Percentiles rank a stretch among this genome's conserved stretches.
Evolutionary conservation across 1,140 invertebrate species (phyloP).

Genomic region (Hyles vespertilio): DNA sequence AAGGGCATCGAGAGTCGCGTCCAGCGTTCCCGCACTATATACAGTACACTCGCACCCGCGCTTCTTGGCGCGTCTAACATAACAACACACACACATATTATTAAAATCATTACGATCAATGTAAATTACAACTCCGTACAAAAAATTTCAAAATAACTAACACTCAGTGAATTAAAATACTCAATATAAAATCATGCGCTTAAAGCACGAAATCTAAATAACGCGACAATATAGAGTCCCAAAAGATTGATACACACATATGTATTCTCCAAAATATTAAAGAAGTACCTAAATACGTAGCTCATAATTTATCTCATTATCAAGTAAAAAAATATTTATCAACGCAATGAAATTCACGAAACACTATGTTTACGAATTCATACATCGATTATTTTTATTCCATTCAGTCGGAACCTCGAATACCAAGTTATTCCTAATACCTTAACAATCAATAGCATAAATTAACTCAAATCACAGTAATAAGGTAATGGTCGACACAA

Average conservation of each 20-base stretch:
- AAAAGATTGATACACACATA: constrained; percentile 42
- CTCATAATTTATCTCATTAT: too few relatives aligned
- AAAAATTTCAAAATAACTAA: constrained; percentile 52
- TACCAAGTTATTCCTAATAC: constrained; percentile 44
- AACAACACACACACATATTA: constrained; percentile 40
- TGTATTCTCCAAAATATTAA: constrained; percentile 36
- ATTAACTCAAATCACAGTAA: constrained; percentile 72
- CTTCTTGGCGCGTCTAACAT: constrained; percentile 30
- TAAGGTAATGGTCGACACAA: constrained; percentile 60
- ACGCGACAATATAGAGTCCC: constrained; percentile 48
- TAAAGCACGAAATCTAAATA: constrained; percentile 65
- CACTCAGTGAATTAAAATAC: constrained; percentile 61
- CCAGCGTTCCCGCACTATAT: constrained; percentile 16
- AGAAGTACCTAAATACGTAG: constrained; percentile 30
- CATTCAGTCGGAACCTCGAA: constrained; percentile 50
- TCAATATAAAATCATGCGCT: constrained; percentile 68
- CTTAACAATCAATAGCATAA: constrained; percentile 44
- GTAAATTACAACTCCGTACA: constrained; percentile 62
- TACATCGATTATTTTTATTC: constrained; percentile 46
- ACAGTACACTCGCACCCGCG: constrained; percentile 19
- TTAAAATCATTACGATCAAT: constrained; percentile 25
- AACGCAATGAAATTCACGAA: too few relatives aligned
- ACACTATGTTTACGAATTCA: constrained; percentile 28
- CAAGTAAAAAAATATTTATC: constrained; percentile 1
- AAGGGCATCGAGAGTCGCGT: constrained; percentile 13